phyloP scores from a whole-genome alignment of 2,888 invertebrate species.

The Apamea epomidion region DNA sequence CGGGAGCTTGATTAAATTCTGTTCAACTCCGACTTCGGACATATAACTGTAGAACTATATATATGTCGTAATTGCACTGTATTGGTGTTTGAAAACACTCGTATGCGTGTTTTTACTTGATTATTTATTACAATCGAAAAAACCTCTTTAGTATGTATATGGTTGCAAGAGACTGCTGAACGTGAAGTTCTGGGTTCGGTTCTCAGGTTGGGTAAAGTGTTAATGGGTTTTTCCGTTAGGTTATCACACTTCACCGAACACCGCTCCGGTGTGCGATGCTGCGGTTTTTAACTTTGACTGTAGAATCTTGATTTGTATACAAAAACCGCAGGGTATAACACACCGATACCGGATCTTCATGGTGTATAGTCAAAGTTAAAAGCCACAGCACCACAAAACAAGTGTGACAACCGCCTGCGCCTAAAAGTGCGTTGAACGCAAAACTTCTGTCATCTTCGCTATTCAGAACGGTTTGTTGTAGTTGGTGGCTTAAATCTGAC shows the following conservation, averaged over 20 bases:
- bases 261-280: too few relatives aligned
- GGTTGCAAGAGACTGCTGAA: not conserved
- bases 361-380: too few relatives aligned
- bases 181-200: not conserved
- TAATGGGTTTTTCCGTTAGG: not conserved
- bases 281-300: too few relatives aligned
- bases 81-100: not conserved
- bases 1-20: constrained; percentile 40
- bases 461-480: not conserved
- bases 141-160: not conserved
- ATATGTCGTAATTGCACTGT: not conserved
- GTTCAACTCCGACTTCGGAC: not conserved
- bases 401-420: too few relatives aligned
- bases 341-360: too few relatives aligned
- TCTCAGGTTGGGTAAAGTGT: not conserved
- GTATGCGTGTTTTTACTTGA: not conserved
- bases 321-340: too few relatives aligned
- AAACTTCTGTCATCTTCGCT: not conserved
- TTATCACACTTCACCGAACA: not conserved
- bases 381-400: too few relatives aligned
- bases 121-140: not conserved
- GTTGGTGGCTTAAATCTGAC: not conserved
- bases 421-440: too few relatives aligned
- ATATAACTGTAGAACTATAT: not conserved
- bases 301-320: too few relatives aligned